Base-by-base conservation (phyloP, 37 sponge, comb jelly and placozoan species). In the Theonella swinhoei region DNA sequence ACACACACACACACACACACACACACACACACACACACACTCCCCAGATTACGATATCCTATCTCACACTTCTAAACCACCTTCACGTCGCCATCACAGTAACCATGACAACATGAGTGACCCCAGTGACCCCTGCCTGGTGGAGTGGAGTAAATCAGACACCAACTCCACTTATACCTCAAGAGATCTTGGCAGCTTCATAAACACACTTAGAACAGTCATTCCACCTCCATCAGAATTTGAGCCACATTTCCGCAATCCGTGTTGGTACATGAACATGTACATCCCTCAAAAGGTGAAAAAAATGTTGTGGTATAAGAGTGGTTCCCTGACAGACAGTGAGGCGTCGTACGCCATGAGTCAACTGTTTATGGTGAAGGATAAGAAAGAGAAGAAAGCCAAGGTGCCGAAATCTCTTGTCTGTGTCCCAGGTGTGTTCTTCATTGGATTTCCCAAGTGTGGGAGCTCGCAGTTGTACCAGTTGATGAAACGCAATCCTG, bases 391-490 rank as follows among this genome's bases (percentile, higher is more conserved):
- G 5, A 23, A 29, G 66, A 35, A 70, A 7, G 54, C 22, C 32
- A 35, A 70, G 38, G 42, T 72, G 40, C 1, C 61, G 32, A 17
- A 71, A 25, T 62, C 82, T 2, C 69, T 85, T 3, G 66, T 75
- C 29, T 91, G 92, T 40, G 23, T 91, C 19, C 92, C 92, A 19
- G 42, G 65, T 17, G 78, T 91, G n/a, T 91, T 66, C 59, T 68
- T 91, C 19, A 70, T 83, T 24, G 92, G 92, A 4, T 91, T 87
- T 68, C 88, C 92, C 36, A 83, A 83, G 37, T 83, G 84, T 35
- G 92, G 92, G 14, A 83, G 88, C 64, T 82, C 84, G 22, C 78
- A 73, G 71, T 64, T 91, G 19, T 87, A 87, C 69, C 24, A 74
- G 8, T 82, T 91, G 78, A 25, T 91, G 63, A 83, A 38, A 0